Percentiles rank a stretch among this genome's conserved stretches.
Evolutionary conservation across 2,797 vertebrate genomes (phyloP).

Genomic region (Fistularia commersonii): DNA sequence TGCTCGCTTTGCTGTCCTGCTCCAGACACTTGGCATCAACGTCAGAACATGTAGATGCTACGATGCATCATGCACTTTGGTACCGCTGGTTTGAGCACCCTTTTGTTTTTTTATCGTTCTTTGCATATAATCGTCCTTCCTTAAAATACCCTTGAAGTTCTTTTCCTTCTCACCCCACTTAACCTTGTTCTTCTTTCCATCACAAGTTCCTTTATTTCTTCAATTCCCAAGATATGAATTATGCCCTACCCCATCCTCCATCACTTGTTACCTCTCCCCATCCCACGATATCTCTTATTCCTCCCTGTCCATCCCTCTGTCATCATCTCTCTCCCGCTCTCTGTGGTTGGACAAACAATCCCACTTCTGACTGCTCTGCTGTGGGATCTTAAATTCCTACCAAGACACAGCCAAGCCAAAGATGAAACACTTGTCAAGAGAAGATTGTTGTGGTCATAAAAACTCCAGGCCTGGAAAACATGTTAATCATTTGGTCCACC

Average conservation of each 20-base stretch:
- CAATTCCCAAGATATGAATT: conserved; percentile 27
- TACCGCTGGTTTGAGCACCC: too few relatives aligned
- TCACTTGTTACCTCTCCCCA: conserved; percentile 39
- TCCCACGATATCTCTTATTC: conserved; percentile 36
- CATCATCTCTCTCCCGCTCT: conserved; percentile 15
- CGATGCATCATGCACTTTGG: too few relatives aligned
- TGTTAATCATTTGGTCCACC: conserved; percentile 56
- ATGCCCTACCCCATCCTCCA: conserved; percentile 29
- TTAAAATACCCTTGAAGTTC: conserved; percentile 1
- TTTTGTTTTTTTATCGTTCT: conserved; percentile 4
- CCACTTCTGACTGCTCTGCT: conserved; percentile 35
- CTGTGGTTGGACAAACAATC: conserved; percentile 41
- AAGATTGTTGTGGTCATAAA: conserved; percentile 71
- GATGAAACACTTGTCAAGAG: conserved; percentile 62
- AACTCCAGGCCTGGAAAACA: conserved; percentile 65
- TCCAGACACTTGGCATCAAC: neutral
- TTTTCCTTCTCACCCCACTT: conserved; percentile 18
- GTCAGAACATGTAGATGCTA: neutral
- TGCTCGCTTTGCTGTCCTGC: neutral
- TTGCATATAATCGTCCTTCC: too few relatives aligned
- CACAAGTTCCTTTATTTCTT: conserved; percentile 37
- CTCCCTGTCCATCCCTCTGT: conserved; percentile 36
- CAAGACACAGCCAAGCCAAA: conserved; percentile 48
- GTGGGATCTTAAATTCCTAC: conserved; percentile 59
- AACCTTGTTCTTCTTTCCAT: conserved; percentile 18